Conservation (phyloP, 2,113 vertebrate genomes). For the Catharus minimus region DNA sequence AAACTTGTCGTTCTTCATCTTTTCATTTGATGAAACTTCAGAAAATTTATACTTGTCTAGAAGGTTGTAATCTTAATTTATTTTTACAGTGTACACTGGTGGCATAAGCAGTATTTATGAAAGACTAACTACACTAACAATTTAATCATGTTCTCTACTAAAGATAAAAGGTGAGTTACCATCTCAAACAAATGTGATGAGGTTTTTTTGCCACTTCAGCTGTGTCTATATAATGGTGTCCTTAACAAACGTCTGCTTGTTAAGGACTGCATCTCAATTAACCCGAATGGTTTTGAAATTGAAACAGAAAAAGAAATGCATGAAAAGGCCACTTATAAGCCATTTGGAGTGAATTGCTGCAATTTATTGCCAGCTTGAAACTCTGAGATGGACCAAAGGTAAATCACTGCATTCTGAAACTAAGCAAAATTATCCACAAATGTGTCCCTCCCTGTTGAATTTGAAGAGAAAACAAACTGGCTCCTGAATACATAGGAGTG, state of each 20-base stretch:
- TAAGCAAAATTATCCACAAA: neutral
- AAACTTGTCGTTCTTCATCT: neutral
- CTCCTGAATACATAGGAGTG: neutral
- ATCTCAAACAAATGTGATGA: neutral
- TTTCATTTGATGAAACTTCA: neutral
- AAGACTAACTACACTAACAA: neutral
- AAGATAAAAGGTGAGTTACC: neutral
- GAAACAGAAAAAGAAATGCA: neutral
- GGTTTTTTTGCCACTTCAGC: neutral
- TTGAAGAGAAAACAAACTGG: neutral
- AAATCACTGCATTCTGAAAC: slow-evolving; percentile 15
- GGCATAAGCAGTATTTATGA: neutral
- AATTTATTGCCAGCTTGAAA: slow-evolving; percentile 25
- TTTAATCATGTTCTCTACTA: neutral
- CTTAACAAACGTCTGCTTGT: neutral
- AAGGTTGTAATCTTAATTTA: neutral
- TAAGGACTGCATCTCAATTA: slow-evolving; percentile 17
- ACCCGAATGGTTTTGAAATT: slow-evolving; percentile 2
- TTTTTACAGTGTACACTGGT: neutral
- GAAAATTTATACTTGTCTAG: neutral
- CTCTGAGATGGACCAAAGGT: neutral
- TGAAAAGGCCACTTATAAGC: neutral
- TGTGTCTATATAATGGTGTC: neutral
- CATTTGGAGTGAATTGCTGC: slow-evolving; percentile 13
- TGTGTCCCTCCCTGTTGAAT: neutral